Conservation (phyloP, 2,113 vertebrate species). For the Noctilio leporinus region DNA sequence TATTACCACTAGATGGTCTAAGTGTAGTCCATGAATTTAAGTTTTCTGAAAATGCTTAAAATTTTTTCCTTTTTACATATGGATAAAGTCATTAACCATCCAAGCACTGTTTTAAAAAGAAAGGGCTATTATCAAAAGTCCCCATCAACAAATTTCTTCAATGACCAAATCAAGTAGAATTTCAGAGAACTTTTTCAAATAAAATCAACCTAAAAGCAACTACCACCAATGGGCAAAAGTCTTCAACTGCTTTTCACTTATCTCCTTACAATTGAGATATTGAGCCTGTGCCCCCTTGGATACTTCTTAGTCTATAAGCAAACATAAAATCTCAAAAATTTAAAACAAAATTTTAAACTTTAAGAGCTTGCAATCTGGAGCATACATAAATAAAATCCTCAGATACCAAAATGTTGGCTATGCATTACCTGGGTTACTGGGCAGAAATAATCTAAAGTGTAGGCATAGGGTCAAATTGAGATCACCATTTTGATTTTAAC, state of each 20-base stretch:
- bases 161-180: not conserved
- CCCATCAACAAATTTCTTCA: not conserved
- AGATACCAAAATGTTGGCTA: not conserved
- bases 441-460: not conserved
- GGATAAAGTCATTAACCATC: not conserved
- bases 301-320: not conserved
- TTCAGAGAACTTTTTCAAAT: not conserved
- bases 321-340: not conserved
- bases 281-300: not conserved
- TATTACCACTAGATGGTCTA: not conserved
- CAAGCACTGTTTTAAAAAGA: not conserved
- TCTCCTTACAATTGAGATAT: not conserved
- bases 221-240: not conserved
- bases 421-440: not conserved
- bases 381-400: not conserved
- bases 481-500: not conserved
- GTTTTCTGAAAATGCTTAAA: not conserved
- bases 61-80: not conserved
- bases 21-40: not conserved
- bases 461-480: not conserved
- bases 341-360: not conserved
- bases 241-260: not conserved
- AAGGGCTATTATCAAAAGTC: not conserved
- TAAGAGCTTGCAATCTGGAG: not conserved
- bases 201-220: not conserved